Evolutionary conservation across 1,140 invertebrate genomes (phyloP).

Genomic region (Temnothorax curvispinosus): DNA sequence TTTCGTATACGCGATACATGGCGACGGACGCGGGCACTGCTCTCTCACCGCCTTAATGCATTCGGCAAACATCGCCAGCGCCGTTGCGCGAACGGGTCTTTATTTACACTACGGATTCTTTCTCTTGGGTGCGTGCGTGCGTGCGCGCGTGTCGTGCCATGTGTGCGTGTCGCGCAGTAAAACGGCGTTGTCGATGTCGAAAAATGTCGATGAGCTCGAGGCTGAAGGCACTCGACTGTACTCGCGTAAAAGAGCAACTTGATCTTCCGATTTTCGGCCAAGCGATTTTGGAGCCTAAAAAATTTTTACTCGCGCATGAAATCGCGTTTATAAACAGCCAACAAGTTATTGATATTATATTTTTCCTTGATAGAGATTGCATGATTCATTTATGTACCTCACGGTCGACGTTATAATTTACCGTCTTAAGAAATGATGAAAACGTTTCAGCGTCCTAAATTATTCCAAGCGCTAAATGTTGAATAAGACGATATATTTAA

Average conservation of each 20-base stretch:
- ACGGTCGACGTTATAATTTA: background rate
- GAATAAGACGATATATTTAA: slow-evolving; percentile 28
- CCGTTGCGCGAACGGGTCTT: slow-evolving; percentile 76
- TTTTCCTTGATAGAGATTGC: background rate
- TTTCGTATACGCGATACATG: slow-evolving; percentile 67
- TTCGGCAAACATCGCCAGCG: slow-evolving; percentile 82
- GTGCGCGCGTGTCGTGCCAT: slow-evolving; percentile 31
- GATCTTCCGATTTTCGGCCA: background rate
- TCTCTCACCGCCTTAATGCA: slow-evolving; percentile 80
- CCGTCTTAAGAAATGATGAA: background rate
- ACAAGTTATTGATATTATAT: background rate
- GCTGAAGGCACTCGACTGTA: background rate
- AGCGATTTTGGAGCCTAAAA: background rate
- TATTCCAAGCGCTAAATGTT: slow-evolving; percentile 31
- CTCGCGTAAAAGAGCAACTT: background rate
- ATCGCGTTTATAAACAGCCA: background rate
- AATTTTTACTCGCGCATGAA: background rate
- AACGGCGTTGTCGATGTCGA: slow-evolving; percentile 44
- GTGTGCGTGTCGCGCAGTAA: slow-evolving; percentile 41
- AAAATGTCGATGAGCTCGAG: slow-evolving; percentile 38
- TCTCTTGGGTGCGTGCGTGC: slow-evolving; percentile 50
- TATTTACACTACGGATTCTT: slow-evolving; percentile 82
- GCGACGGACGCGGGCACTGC: slow-evolving; percentile 71
- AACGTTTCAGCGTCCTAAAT: slow-evolving; percentile 19
- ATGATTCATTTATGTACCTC: background rate